phyloP scores from a whole-genome alignment of 1,140 invertebrate species.

The Leptinotarsa texana region DNA sequence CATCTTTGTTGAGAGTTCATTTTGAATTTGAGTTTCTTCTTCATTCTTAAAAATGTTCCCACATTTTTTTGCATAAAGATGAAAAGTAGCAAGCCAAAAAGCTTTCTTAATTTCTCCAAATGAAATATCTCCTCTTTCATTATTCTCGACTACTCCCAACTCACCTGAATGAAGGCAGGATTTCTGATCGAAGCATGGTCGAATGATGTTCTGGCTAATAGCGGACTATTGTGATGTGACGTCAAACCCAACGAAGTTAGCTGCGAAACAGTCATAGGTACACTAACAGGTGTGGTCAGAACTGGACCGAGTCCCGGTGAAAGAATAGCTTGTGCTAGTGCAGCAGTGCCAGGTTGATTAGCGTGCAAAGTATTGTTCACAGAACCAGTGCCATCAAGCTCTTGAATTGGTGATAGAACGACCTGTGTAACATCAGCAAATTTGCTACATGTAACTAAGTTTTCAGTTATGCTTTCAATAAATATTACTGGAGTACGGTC shows the following conservation, averaged over 20 bases:
- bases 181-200: slow-evolving; percentile 43
- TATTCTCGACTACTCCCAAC: neutral
- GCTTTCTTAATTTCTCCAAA: neutral
- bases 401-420: slow-evolving; percentile 77
- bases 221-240: slow-evolving; percentile 54
- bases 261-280: slow-evolving; percentile 55
- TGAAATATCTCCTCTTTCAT: neutral
- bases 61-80: neutral
- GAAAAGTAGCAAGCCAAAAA: neutral
- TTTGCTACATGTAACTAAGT: no score
- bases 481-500: no score
- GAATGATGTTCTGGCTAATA: slow-evolving; percentile 55
- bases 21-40: no score
- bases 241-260: slow-evolving; percentile 53
- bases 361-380: slow-evolving; percentile 71
- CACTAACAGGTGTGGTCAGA: slow-evolving; percentile 60
- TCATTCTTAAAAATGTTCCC: no score
- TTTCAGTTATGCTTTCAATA: no score
- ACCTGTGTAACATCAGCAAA: slow-evolving; percentile 59
- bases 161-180: slow-evolving; percentile 40
- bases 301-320: slow-evolving; percentile 67
- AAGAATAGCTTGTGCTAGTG: slow-evolving; percentile 71
- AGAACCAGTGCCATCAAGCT: slow-evolving; percentile 67
- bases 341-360: slow-evolving; percentile 68
- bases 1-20: no score